Conservation (phyloP, 2,888 invertebrate species). For the Lithodes maja region DNA sequence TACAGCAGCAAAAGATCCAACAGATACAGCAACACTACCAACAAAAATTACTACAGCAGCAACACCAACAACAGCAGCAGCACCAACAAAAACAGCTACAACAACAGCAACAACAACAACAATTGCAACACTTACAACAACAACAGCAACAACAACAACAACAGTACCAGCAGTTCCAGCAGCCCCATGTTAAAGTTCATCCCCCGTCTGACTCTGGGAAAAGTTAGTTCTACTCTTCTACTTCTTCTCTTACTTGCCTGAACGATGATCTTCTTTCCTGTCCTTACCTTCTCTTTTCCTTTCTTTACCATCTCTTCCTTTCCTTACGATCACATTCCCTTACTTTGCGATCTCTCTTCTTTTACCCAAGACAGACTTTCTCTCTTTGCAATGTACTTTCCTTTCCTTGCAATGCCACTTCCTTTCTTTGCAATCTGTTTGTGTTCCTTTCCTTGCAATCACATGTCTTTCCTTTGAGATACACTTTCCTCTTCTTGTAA, state of each 20-base stretch:
- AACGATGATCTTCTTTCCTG: neutral
- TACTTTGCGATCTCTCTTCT: neutral
- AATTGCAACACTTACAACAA: constrained; percentile 73
- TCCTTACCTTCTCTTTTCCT: neutral
- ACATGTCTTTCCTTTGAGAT: too few species aligned
- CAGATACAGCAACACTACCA: constrained; percentile 67
- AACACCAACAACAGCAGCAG: constrained; percentile 74
- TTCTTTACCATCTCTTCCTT: constrained; percentile 13
- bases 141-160: constrained; percentile 74
- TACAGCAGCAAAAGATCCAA: constrained; percentile 71
- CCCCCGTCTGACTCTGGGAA: constrained; percentile 69
- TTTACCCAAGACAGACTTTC: neutral
- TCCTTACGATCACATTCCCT: neutral
- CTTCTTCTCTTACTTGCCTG: constrained; percentile 25
- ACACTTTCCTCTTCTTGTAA: too few species aligned
- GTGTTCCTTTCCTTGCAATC: too few species aligned
- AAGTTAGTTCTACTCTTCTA: constrained; percentile 64
- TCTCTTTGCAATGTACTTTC: too few species aligned
- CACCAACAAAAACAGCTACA: constrained; percentile 81
- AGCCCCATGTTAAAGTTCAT: constrained; percentile 70
- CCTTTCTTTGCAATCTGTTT: too few species aligned
- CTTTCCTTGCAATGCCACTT: too few species aligned
- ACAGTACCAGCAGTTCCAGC: constrained; percentile 65
- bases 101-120: constrained; percentile 81
- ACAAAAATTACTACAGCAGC: constrained; percentile 64